Percentiles rank a stretch among this genome's conserved stretches.
Evolutionary conservation across 2,888 invertebrate species (phyloP).

Genomic region (Rhyacophila evoluta): DNA sequence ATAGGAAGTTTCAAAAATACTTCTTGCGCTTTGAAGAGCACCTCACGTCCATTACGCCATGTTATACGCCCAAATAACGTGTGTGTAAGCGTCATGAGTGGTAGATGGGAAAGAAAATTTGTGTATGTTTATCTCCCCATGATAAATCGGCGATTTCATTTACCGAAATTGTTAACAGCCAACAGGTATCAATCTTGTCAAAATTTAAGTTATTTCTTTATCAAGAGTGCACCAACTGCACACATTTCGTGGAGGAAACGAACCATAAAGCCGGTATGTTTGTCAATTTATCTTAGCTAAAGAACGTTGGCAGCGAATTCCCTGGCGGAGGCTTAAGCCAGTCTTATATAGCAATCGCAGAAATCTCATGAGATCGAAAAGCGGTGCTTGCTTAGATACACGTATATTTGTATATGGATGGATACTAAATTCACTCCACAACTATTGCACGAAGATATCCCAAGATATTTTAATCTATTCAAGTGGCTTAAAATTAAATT

Average conservation of each 20-base stretch:
- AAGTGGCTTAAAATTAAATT: no score
- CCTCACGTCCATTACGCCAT: no score
- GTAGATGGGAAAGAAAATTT: no score
- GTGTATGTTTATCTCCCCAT: no score
- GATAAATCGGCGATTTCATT: not conserved
- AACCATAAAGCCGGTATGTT: slow-evolving; percentile 1
- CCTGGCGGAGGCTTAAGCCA: slow-evolving; percentile 29
- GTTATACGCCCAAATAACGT: no score
- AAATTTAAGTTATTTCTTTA: not conserved
- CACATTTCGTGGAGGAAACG: slow-evolving; percentile 2
- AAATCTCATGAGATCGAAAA: slow-evolving; percentile 32
- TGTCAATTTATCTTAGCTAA: slow-evolving; percentile 37
- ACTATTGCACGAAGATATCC: not conserved
- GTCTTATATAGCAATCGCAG: slow-evolving; percentile 26
- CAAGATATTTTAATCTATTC: not conserved
- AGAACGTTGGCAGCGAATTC: slow-evolving; percentile 27
- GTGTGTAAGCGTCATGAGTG: no score
- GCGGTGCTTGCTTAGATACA: not conserved
- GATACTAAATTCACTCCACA: slow-evolving; percentile 1
- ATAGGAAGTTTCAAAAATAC: no score
- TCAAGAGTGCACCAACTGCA: not conserved
- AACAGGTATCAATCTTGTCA: not conserved
- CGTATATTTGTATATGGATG: slow-evolving; percentile 28
- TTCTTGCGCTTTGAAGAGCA: no score
- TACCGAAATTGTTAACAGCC: not conserved